These are phyloP conservation scores for Pseudococcus viburni DNA, from an alignment of 2,888 invertebrate species.

Conservation along the genomic window DNA sequence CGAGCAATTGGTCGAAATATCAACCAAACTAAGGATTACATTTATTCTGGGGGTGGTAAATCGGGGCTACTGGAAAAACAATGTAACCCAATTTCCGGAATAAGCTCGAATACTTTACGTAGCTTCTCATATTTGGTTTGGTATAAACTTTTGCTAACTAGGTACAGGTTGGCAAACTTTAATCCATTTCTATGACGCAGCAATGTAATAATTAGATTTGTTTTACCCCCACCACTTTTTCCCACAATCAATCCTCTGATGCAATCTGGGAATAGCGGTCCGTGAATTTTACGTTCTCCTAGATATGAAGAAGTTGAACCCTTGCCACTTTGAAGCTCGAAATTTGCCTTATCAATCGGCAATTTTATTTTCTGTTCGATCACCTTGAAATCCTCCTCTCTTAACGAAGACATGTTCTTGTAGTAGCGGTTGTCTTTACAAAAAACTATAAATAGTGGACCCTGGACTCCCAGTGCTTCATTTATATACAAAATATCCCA, in stretches of 20 bases:
- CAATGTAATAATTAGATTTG: slow-evolving; percentile 70
- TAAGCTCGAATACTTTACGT: slow-evolving; percentile 68
- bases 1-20: slow-evolving; percentile 71
- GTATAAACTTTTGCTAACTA: slow-evolving; percentile 70
- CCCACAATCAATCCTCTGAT: slow-evolving; percentile 69
- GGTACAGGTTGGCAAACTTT: slow-evolving; percentile 71
- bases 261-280: not conserved
- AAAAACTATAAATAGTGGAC: too few relatives aligned
- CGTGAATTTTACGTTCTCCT: not conserved
- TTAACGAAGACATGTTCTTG: too few relatives aligned
- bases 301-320: not conserved
- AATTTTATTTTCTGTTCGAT: not conserved
- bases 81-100: slow-evolving; percentile 69
- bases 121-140: slow-evolving; percentile 70
- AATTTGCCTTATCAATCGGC: not conserved
- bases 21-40: slow-evolving; percentile 70
- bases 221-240: slow-evolving; percentile 71
- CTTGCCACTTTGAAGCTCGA: not conserved
- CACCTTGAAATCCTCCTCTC: not conserved
- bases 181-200: slow-evolving; percentile 70
- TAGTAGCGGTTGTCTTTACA: too few relatives aligned
- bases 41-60: slow-evolving; percentile 68
- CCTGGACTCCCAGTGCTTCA: too few relatives aligned
- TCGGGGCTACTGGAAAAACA: slow-evolving; percentile 68
- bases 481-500: too few relatives aligned